Evolutionary conservation across 2,113 vertebrate genomes (phyloP).

Genomic region (Phylloscopus trochilus): DNA sequence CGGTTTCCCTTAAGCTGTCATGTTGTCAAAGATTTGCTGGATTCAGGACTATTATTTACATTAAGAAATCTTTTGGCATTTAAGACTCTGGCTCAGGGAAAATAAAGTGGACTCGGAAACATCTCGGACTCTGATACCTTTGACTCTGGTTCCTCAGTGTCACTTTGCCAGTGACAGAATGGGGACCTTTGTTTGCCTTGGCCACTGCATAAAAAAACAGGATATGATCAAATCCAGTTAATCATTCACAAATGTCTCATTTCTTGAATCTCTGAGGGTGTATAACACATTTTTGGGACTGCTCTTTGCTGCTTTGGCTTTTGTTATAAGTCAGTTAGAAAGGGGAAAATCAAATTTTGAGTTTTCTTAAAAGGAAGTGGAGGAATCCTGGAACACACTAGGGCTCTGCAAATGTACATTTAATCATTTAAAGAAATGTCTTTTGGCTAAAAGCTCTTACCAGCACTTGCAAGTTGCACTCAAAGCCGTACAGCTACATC

Average conservation of each 20-base stretch:
- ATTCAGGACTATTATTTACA: background rate
- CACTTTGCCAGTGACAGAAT: slow-evolving; percentile 36
- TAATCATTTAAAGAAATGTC: slow-evolving; percentile 61
- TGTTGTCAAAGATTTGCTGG: background rate
- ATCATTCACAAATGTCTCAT: slow-evolving; percentile 64
- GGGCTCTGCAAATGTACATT: slow-evolving; percentile 46
- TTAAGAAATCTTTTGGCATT: background rate
- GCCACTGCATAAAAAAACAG: slow-evolving; percentile 53
- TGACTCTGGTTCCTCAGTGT: background rate
- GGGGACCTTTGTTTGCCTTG: slow-evolving; percentile 54
- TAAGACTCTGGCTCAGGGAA: background rate
- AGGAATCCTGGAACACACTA: slow-evolving; percentile 57
- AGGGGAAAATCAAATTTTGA: slow-evolving; percentile 45
- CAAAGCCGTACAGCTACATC: background rate
- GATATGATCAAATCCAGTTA: slow-evolving; percentile 57
- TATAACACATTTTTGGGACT: slow-evolving; percentile 56
- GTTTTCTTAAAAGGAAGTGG: slow-evolving; percentile 52
- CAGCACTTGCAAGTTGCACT: slow-evolving; percentile 5
- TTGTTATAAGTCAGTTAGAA: slow-evolving; percentile 48
- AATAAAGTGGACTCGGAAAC: background rate
- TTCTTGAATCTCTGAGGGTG: slow-evolving; percentile 51
- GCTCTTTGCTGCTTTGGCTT: slow-evolving; percentile 53
- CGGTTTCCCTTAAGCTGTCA: background rate
- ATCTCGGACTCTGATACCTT: background rate
- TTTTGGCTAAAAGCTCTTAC: slow-evolving; percentile 53